Evolutionary conservation across 1,140 invertebrate species (phyloP), one percentile per base, ranked within the genome.

Genomic region (Neodiprion pinetum): DNA sequence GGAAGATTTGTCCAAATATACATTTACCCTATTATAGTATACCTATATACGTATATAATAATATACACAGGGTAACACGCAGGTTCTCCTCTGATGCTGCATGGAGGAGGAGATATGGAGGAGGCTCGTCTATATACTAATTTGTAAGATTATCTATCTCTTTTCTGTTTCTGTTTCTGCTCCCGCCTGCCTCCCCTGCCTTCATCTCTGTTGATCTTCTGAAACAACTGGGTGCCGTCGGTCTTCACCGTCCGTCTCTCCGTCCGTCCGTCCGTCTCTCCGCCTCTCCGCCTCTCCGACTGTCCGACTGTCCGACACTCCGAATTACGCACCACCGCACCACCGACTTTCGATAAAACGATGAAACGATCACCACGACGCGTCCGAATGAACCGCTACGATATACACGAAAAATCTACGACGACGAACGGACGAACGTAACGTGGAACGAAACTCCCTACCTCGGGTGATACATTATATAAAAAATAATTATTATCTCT

Each of bases 131-230:
- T 82, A 87, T 84, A 80, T 61, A 61, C 53, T 61, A 61, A 61
- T 61, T 61, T 61, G 53, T 87, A 88, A 88, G 84, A 87, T 87
- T 84, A 85, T 87, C 85, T 88, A 82, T 88, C 85, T 88, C 86
- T 88, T 87, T 88, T 88, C 86, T 88, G 86, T 88, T 88, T 88
- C 86, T 88, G 86, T 87, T 88, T 87, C 85, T 87, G 87, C 81
- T 88, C 87, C 88, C 84, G 87, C 81, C 87, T 88, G 87, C 86
- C 88, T 85, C 87, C 85, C 78, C 86, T 85, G 87, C 75, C 76
- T 89, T 84, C 86, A 87, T 87, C 84, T 87, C 21, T 83, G 88
- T 87, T 88, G 84, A 87, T 69, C 84, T 89, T 88, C 83, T 86
- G 83, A 88, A 61, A 89, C 88, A 86, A 87, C 88, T 88, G 88